These are phyloP conservation scores for Galerucella calmariensis DNA, from an alignment of 2,888 invertebrate species.

Conservation along the genomic window DNA sequence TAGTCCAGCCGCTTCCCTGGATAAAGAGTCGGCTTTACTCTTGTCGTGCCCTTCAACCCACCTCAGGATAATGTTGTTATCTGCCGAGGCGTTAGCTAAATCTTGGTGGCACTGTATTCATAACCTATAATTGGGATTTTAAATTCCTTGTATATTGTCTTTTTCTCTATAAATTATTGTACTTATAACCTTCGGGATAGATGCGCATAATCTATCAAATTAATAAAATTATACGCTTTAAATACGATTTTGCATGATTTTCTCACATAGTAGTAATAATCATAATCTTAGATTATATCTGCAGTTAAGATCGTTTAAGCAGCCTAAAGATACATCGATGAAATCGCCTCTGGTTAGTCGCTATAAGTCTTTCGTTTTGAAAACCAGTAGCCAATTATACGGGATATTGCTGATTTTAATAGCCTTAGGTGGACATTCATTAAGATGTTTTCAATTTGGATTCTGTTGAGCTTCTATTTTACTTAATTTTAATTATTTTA, in stretches of 20 bases:
- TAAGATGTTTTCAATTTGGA: background rate
- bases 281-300: slow-evolving; percentile 25
- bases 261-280: slow-evolving; percentile 10
- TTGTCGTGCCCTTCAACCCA: too few relatives aligned
- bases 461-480: too few relatives aligned
- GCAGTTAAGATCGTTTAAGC: slow-evolving; percentile 21
- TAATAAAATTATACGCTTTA: background rate
- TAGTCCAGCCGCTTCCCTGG: too few relatives aligned
- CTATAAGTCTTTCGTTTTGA: slow-evolving; percentile 29
- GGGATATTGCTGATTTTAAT: slow-evolving; percentile 11
- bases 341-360: slow-evolving; percentile 22
- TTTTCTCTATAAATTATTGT: background rate
- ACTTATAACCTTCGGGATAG: background rate
- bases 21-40: too few relatives aligned
- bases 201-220: background rate
- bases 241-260: background rate
- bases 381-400: slow-evolving; percentile 31
- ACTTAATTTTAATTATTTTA: too few relatives aligned
- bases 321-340: slow-evolving; percentile 19
- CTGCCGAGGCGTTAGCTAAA: too few relatives aligned
- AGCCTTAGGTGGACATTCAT: background rate
- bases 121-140: too few relatives aligned
- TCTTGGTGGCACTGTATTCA: too few relatives aligned
- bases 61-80: too few relatives aligned
- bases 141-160: background rate